Percentiles rank a stretch among this genome's conserved stretches.
These are phyloP conservation scores for Dromius quadrimaculatus DNA, from an alignment of 2,888 invertebrate species.

Conservation along the genomic window DNA sequence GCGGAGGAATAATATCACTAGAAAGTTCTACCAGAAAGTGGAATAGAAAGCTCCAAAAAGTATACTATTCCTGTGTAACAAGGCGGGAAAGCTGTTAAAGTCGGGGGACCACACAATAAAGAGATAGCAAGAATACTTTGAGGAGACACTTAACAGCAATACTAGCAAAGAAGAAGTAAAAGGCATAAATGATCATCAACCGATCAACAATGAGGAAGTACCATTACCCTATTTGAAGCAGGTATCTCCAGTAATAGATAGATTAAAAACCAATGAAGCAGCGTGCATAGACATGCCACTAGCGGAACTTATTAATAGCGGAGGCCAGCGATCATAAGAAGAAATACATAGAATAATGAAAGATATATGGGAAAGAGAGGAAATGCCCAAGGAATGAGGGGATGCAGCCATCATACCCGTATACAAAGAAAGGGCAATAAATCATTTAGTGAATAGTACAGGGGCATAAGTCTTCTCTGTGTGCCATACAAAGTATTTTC, in stretches of 20 bases:
- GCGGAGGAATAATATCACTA: not conserved
- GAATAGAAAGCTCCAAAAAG: not conserved
- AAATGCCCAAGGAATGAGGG: not conserved
- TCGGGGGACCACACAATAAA: not conserved
- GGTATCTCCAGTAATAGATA: not conserved
- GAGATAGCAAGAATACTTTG: not conserved
- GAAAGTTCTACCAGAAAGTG: not conserved
- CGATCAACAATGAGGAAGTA: not conserved
- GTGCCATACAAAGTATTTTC: not conserved
- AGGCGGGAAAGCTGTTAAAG: not conserved
- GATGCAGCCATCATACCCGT: not conserved
- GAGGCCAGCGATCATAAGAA: not conserved
- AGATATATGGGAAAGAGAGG: not conserved
- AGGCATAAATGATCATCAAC: not conserved
- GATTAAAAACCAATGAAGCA: not conserved
- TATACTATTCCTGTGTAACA: not conserved
- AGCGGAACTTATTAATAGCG: not conserved
- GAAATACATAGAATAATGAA: not conserved
- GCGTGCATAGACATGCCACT: not conserved
- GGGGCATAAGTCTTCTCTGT: not conserved
- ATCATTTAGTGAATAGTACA: not conserved
- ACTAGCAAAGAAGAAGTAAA: not conserved
- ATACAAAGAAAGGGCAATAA: not conserved
- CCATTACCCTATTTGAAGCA: not conserved
- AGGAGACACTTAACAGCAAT: not conserved